These are phyloP conservation scores for Gobionotothen gibberifrons DNA, from an alignment of 2,797 vertebrate genomes.

Conservation along the genomic window DNA sequence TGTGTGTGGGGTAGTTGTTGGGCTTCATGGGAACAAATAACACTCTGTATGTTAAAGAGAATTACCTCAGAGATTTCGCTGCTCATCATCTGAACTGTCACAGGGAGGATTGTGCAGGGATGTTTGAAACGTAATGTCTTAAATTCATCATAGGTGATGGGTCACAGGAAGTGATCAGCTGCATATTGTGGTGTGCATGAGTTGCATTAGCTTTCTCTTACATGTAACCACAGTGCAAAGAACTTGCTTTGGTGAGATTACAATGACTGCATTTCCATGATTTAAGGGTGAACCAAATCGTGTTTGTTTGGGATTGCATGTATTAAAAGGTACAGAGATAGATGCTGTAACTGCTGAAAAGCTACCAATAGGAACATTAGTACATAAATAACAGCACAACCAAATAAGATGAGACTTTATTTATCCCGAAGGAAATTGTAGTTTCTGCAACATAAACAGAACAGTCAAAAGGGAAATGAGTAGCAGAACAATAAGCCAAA, in stretches of 20 bases:
- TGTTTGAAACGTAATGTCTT: constrained; percentile 27
- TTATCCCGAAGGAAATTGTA: too few species aligned
- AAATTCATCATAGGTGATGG: constrained; percentile 9
- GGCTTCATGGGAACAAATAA: constrained; percentile 20
- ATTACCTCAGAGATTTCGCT: constrained; percentile 27
- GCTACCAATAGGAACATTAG: neutral
- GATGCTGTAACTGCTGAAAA: neutral
- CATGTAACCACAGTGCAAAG: neutral
- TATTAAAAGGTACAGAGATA: neutral
- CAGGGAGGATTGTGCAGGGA: constrained; percentile 10
- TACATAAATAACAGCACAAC: neutral
- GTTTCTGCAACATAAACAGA: too few species aligned
- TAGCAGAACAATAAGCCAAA: neutral
- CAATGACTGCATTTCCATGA: neutral
- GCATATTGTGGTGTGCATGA: neutral
- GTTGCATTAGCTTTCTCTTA: neutral
- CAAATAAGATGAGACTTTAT: neutral
- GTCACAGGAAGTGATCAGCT: constrained; percentile 5
- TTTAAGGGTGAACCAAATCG: neutral
- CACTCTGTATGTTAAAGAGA: constrained; percentile 15
- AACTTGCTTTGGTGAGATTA: neutral
- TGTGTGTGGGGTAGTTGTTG: constrained; percentile 24
- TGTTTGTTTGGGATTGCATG: neutral
- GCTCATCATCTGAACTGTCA: constrained; percentile 31
- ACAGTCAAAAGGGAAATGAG: neutral